phyloP scores from a whole-genome alignment of 1,140 invertebrate species.

The Drosophila quadrilineata region DNA sequence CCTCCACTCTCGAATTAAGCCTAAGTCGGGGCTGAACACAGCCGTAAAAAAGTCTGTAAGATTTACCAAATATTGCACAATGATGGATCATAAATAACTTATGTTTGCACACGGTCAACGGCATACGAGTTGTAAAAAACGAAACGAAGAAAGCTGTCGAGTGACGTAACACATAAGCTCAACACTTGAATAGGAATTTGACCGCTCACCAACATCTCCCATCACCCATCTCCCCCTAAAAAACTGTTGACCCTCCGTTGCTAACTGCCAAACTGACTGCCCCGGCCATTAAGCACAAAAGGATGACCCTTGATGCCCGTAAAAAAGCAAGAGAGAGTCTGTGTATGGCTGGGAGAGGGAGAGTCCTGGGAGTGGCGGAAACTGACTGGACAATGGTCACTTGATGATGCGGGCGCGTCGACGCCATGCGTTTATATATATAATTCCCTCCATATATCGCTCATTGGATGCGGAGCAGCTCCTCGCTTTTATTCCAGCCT shows the following conservation, averaged over 20 bases:
- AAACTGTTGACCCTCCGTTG: neutral
- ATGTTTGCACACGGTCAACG: slow-evolving; percentile 46
- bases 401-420: slow-evolving; percentile 78
- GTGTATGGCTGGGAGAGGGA: too few relatives aligned
- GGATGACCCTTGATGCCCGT: slow-evolving; percentile 78
- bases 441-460: slow-evolving; percentile 18
- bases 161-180: slow-evolving; percentile 73
- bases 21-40: neutral
- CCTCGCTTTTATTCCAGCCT: slow-evolving; percentile 54
- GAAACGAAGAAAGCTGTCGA: slow-evolving; percentile 21
- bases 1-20: slow-evolving; percentile 12
- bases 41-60: slow-evolving; percentile 71
- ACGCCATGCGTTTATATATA: slow-evolving; percentile 27
- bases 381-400: slow-evolving; percentile 75
- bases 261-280: slow-evolving; percentile 27
- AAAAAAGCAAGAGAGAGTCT: too few relatives aligned
- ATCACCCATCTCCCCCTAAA: slow-evolving; percentile 1
- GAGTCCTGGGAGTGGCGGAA: too few relatives aligned
- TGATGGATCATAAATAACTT: slow-evolving; percentile 81
- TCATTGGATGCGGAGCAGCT: slow-evolving; percentile 24
- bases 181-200: slow-evolving; percentile 10
- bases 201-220: neutral
- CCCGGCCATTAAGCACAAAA: slow-evolving; percentile 75
- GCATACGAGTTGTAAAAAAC: slow-evolving; percentile 3
- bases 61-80: slow-evolving; percentile 79